Percentiles rank a stretch among this genome's conserved stretches.
Conservation (phyloP, 2,888 invertebrate species). For the Heliconius aoede region DNA sequence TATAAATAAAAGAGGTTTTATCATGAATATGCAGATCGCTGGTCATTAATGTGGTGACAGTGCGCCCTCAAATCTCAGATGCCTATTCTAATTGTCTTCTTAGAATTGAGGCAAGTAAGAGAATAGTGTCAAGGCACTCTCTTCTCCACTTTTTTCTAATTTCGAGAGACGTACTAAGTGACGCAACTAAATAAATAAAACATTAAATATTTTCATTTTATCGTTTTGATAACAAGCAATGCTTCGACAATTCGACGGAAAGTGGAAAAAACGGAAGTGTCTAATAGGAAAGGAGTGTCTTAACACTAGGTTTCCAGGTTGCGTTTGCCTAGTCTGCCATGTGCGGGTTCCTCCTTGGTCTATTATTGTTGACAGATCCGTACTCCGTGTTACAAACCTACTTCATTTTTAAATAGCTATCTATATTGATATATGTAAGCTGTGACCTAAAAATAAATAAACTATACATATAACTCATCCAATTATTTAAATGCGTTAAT, state of each 20-base stretch:
- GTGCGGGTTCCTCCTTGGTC: too few species aligned
- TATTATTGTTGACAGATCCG: neutral
- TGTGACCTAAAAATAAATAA: neutral
- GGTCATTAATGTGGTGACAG: neutral
- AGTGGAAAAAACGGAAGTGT: too few species aligned
- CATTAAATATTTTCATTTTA: too few species aligned
- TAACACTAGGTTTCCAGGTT: too few species aligned
- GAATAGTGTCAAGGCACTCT: neutral
- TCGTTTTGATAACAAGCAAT: too few species aligned
- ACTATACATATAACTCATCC: neutral
- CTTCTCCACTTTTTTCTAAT: too few species aligned
- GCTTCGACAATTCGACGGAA: too few species aligned
- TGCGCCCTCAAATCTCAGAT: neutral
- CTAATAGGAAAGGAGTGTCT: too few species aligned
- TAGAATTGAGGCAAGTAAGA: neutral
- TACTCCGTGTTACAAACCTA: neutral
- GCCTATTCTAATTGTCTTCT: constrained; percentile 21
- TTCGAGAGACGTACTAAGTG: too few species aligned
- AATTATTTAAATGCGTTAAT: neutral
- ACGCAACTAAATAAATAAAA: too few species aligned
- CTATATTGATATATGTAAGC: neutral
- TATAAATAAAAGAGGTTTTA: constrained; percentile 41
- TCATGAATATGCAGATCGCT: constrained; percentile 35
- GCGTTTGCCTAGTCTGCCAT: too few species aligned
- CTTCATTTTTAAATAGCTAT: neutral